Evolutionary conservation across 2,797 vertebrate species (phyloP).

Genomic region (Thamnophis elegans): DNA sequence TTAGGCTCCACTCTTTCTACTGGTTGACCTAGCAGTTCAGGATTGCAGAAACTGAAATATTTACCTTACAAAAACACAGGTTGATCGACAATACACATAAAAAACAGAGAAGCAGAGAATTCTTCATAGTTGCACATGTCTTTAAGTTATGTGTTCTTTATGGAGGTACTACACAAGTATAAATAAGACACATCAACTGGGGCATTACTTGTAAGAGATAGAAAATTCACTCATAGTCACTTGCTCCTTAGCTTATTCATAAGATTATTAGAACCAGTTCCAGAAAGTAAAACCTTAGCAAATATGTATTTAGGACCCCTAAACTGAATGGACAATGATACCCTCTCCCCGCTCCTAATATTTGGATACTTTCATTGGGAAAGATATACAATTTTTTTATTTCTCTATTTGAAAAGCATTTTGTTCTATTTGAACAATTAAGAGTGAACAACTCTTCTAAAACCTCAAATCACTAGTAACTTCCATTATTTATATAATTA

Average conservation of each 20-base stretch:
- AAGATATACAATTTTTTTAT: neutral
- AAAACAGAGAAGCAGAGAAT: neutral
- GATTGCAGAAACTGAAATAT: conserved; percentile 19
- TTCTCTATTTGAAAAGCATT: neutral
- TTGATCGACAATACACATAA: neutral
- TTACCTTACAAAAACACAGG: neutral
- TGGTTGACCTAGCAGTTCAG: conserved; percentile 10
- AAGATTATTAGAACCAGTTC: neutral
- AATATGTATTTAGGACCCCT: neutral
- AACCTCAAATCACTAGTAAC: neutral
- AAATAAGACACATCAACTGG: neutral
- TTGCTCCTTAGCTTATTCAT: neutral
- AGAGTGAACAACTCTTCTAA: neutral
- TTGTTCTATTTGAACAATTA: neutral
- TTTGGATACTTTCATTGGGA: neutral
- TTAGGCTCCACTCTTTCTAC: conserved; percentile 6
- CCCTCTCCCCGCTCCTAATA: neutral
- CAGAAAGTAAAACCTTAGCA: neutral
- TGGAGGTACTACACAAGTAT: neutral
- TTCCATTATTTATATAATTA: neutral
- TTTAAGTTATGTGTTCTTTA: neutral
- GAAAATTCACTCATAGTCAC: neutral
- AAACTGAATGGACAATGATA: neutral
- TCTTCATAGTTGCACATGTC: neutral
- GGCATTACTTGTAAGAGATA: neutral